Evolutionary conservation across 2,113 vertebrate species (phyloP).

Genomic region (Neodon shergylaensis): DNA sequence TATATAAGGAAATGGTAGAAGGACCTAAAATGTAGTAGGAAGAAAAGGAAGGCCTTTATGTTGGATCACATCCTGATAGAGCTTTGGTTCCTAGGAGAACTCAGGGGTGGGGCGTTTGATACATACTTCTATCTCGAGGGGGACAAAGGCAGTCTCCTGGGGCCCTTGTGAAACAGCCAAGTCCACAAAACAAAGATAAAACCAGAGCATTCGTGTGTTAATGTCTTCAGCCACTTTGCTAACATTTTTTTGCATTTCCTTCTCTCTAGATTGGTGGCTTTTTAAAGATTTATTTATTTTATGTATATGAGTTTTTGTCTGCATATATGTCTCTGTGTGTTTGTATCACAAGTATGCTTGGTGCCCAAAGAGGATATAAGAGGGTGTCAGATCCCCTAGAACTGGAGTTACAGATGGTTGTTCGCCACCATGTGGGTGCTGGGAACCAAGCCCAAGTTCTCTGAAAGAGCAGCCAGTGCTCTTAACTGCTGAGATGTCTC

Average conservation of each 20-base stretch:
- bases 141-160: neutral
- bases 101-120: too few relatives aligned
- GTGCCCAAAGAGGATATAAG: neutral
- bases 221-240: neutral
- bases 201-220: neutral
- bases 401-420: neutral
- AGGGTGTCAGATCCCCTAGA: neutral
- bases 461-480: neutral
- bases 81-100: neutral
- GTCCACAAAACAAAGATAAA: neutral
- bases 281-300: neutral
- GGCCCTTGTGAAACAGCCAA: neutral
- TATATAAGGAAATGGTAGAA: neutral
- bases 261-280: neutral
- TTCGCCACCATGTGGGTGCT: neutral
- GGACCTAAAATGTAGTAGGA: neutral
- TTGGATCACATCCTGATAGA: neutral
- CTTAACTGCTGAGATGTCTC: neutral
- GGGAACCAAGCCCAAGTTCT: neutral
- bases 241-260: neutral
- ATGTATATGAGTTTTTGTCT: neutral
- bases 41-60: neutral
- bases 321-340: neutral
- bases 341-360: neutral
- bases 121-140: neutral